Percentiles rank a stretch among this genome's conserved stretches.
Conservation (phyloP, 2,797 vertebrate genomes). For the Arrhamphus sclerolepis region DNA sequence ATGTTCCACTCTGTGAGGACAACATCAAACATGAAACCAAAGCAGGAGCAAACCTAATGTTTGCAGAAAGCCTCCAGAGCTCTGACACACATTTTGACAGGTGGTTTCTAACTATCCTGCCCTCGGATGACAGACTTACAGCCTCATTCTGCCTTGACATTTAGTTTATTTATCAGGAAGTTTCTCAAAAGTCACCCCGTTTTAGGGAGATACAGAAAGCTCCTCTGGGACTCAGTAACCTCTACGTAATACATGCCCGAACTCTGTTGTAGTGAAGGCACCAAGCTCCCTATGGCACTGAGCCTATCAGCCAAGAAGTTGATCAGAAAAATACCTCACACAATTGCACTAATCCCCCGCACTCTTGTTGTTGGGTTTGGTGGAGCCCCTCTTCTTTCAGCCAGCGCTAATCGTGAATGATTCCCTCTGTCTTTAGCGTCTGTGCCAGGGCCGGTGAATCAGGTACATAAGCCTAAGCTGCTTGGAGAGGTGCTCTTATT, state of each 20-base stretch:
- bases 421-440: conserved; percentile 72
- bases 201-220: conserved; percentile 2
- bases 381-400: conserved; percentile 63
- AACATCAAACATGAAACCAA: conserved; percentile 45
- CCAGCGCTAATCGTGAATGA: conserved; percentile 74
- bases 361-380: conserved; percentile 64
- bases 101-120: conserved; percentile 26
- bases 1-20: conserved; percentile 46
- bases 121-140: conserved; percentile 14
- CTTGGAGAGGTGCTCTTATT: conserved; percentile 82
- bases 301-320: conserved; percentile 66
- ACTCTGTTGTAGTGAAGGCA: conserved; percentile 51
- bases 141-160: conserved; percentile 45
- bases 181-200: conserved; percentile 30
- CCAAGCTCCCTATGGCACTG: conserved; percentile 43
- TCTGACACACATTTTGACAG: conserved; percentile 17
- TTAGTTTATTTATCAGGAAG: conserved; percentile 38
- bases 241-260: conserved; percentile 58
- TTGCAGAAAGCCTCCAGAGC: conserved; percentile 4
- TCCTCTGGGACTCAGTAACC: conserved; percentile 52
- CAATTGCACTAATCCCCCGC: conserved; percentile 77
- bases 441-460: conserved; percentile 79
- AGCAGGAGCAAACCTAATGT: conserved; percentile 44
- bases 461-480: conserved; percentile 82
- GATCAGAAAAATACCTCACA: conserved; percentile 76